phyloP scores from a whole-genome alignment of 2,113 vertebrate genomes.

The Ammospiza caudacuta region DNA sequence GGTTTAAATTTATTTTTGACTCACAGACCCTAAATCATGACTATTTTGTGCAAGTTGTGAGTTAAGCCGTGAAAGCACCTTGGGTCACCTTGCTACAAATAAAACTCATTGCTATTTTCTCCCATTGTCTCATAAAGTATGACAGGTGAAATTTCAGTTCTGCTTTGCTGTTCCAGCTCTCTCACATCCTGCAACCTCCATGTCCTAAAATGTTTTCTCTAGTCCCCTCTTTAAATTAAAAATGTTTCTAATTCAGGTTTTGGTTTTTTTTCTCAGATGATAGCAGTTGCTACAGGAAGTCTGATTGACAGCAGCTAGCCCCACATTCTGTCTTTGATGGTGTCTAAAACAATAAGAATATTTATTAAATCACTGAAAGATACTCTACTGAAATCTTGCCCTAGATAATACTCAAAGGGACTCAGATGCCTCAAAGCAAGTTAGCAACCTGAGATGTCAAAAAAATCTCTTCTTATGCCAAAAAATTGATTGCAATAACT shows the following conservation, averaged over 20 bases:
- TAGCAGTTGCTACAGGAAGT: neutral
- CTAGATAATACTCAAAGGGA: neutral
- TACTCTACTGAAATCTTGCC: neutral
- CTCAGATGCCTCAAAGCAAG: neutral
- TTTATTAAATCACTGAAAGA: neutral
- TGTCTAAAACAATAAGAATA: neutral
- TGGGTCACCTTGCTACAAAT: constrained; percentile 47
- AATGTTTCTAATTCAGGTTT: neutral
- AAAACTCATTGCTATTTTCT: constrained; percentile 36
- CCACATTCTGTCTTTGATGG: neutral
- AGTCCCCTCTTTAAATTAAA: neutral
- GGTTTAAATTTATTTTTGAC: constrained; percentile 43
- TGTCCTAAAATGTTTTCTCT: neutral
- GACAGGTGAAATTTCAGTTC: neutral
- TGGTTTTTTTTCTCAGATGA: neutral
- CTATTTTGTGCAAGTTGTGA: constrained; percentile 31
- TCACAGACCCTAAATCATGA: constrained; percentile 2
- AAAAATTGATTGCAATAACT: neutral
- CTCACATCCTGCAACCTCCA: neutral
- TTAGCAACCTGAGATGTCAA: neutral
- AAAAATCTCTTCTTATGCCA: neutral
- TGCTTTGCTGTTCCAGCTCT: neutral
- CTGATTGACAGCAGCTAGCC: neutral
- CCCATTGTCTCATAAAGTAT: neutral
- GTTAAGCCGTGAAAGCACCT: constrained; percentile 16